Percentiles rank a stretch among this genome's conserved stretches.
phyloP scores from a whole-genome alignment of 1,140 invertebrate genomes.

The Papilio glaucus region DNA sequence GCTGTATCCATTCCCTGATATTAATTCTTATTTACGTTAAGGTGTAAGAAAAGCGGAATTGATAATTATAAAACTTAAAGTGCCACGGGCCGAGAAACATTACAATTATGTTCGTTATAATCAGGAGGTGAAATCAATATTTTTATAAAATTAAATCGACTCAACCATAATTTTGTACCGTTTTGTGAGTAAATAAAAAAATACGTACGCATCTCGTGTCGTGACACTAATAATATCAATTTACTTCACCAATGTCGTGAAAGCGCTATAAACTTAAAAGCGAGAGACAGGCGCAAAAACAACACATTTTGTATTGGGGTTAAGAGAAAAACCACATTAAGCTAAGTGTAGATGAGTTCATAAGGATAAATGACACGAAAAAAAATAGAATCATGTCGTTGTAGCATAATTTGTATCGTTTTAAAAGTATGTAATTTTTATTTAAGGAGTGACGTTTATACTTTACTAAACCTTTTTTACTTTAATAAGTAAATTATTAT shows the following conservation, averaged over 20 bases:
- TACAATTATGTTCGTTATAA: background rate
- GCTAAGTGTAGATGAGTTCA: background rate
- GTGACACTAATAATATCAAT: slow-evolving; percentile 16
- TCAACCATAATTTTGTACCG: background rate
- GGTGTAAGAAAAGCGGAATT: too few relatives aligned
- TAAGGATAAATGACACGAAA: slow-evolving; percentile 15
- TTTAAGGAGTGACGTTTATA: background rate
- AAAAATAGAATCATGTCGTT: background rate
- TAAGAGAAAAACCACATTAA: slow-evolving; percentile 20
- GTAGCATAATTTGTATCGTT: background rate
- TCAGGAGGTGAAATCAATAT: background rate
- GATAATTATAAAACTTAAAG: too few relatives aligned
- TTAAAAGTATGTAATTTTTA: background rate
- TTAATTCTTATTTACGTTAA: too few relatives aligned
- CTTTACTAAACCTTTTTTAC: too few relatives aligned
- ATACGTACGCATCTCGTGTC: background rate
- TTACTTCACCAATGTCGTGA: slow-evolving; percentile 9
- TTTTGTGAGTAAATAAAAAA: background rate
- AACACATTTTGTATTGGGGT: slow-evolving; percentile 19
- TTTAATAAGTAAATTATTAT: too few relatives aligned
- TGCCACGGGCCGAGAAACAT: background rate
- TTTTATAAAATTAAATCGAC: background rate
- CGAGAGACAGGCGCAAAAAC: slow-evolving; percentile 15
- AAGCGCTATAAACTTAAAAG: slow-evolving; percentile 22
- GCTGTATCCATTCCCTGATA: too few relatives aligned